Base-by-base conservation (phyloP, 1,140 invertebrate species). In the Ceratitis capitata region DNA sequence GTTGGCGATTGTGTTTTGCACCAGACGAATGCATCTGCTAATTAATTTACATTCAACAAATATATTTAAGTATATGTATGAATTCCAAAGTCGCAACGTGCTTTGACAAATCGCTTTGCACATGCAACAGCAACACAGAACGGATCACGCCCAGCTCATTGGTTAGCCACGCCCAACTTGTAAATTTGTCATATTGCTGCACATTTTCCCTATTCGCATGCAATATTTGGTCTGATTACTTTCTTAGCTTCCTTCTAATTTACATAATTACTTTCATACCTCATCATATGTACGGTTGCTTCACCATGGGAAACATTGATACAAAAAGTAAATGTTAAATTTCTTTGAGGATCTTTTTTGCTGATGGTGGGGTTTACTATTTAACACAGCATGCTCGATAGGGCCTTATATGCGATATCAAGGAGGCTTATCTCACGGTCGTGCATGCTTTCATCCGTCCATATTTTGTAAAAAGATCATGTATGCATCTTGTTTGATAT, bases 41-140 rank as follows among this genome's bases (percentile, higher is more conserved):
- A 78, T 78, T 78, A 78, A 78, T 78, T 78, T 78, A 19, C 69
- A 78, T 78, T 47, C 39, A n/a, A 39, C 69, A 23, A 78, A 19
- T 78, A 42, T 23, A 45, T 45, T 64, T 64, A 64, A 64, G 58
- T 64, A 32, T 64, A 64, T 19, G 58, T 32, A 29, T 64, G 12
- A 26, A 3, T 64, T 0, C n/a, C n/a, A 14, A 0, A 56, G n/a
- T n/a, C 19, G 51, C 51, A n/a, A n/a, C n/a, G n/a, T 78, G 39
- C 69, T 39, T 78, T 78, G 69, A 78, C 69, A 78, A 78, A 78
- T 35, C 39, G n/a, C 69, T 78, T 78, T 42, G 69, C 69, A 78
- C 69, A 78, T 78, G 69, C 39, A 78, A 78, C n/a, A 39, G 19
- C 69, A 45, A n/a, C 39, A 26, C 69, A 42, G 39, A 78, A 78